Evolutionary conservation across 2,888 invertebrate species (phyloP).

Genomic region (Heteromurus nitidus): DNA sequence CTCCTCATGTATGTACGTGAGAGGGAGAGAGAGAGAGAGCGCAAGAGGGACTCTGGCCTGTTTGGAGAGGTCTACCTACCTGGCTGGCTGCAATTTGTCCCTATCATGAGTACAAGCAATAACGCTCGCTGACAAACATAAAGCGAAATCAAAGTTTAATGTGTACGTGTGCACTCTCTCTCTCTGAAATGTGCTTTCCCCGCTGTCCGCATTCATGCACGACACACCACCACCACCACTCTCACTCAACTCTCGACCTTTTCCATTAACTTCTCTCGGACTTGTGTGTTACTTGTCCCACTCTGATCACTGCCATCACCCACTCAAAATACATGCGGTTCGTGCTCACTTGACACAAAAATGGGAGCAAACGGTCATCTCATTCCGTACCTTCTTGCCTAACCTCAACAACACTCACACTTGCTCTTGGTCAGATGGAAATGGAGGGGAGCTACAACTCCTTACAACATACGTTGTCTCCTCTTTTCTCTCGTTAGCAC

Average conservation of each 20-base stretch:
- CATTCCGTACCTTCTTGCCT: too few species aligned
- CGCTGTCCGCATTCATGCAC: too few species aligned
- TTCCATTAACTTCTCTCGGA: conserved; percentile 44
- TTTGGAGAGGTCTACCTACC: too few species aligned
- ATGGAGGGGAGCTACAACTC: too few species aligned
- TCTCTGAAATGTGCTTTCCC: not conserved
- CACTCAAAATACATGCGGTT: too few species aligned
- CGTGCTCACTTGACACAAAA: conserved; percentile 59
- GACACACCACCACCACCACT: conserved; percentile 1
- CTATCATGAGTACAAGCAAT: conserved; percentile 62
- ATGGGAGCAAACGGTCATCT: conserved; percentile 56
- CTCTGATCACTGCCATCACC: too few species aligned
- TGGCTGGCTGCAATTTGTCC: conserved; percentile 61
- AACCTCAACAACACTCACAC: not conserved
- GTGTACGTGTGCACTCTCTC: conserved; percentile 5
- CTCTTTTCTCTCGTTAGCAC: not conserved
- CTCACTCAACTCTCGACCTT: too few species aligned
- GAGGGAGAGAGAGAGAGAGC: too few species aligned
- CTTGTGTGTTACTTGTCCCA: not conserved
- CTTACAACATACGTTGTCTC: too few species aligned
- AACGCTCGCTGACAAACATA: conserved; percentile 32
- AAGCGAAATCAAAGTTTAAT: conserved; percentile 45
- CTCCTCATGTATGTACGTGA: too few species aligned
- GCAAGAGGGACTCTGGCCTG: too few species aligned
- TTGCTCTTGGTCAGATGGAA: not conserved